Evolutionary conservation across 2,888 invertebrate species (phyloP).

Genomic region (Orthonychiurus folsomi): DNA sequence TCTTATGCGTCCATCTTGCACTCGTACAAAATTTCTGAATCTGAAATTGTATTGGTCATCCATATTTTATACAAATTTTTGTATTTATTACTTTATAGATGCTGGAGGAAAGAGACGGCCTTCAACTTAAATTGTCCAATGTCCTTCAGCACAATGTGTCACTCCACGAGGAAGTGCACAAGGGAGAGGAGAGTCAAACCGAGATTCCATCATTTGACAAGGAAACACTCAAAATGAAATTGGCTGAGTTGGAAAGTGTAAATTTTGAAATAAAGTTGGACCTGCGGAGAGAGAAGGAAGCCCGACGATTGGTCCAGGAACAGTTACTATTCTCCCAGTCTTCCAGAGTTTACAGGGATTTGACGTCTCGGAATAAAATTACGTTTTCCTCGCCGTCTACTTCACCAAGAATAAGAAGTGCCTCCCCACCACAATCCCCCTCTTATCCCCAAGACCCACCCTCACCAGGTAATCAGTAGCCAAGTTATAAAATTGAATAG

Average conservation of each 20-base stretch:
- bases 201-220: conserved; percentile 19
- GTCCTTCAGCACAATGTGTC: conserved; percentile 60
- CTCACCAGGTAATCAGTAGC: too few species aligned
- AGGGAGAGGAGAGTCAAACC: conserved; percentile 16
- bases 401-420: too few species aligned
- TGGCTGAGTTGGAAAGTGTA: conserved; percentile 29
- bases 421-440: too few species aligned
- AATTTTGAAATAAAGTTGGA: conserved; percentile 32
- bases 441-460: too few species aligned
- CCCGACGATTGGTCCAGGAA: conserved; percentile 32
- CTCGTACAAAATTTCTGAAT: too few species aligned
- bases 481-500: too few species aligned
- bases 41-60: too few species aligned
- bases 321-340: conserved; percentile 34
- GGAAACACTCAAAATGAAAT: conserved; percentile 23
- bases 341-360: conserved; percentile 7
- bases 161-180: conserved; percentile 21
- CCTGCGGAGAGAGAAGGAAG: conserved; percentile 32
- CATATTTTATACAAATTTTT: too few species aligned
- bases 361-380: not conserved
- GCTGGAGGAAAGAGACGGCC: conserved; percentile 68
- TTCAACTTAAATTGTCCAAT: conserved; percentile 72
- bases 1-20: not conserved
- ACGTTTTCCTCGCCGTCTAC: not conserved
- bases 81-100: too few species aligned